Evolutionary conservation across 2,797 vertebrate genomes (phyloP), one percentile per base, ranked within the genome.

Genomic region (Channa striata): DNA sequence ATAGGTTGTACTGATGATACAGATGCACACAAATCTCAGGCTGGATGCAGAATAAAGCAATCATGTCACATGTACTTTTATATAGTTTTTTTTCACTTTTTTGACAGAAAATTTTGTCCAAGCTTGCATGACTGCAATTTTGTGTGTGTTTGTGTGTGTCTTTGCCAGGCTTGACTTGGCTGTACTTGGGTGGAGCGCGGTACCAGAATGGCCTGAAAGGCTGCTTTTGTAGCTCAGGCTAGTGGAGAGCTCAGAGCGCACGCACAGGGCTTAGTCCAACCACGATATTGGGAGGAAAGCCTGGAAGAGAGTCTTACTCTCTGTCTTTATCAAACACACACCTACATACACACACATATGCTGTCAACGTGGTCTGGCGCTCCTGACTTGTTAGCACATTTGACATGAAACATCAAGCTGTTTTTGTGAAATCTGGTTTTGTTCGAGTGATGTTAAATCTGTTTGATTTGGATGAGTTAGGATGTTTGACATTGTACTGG

Each of bases 221-320:
- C 76, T 75, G 81, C 87, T 92, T 90, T 92, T 92, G 87, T 92
- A 83, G 84, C 82, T 74, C 13, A 20, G 59, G 74, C 65, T 81
- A 85, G 87, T 71, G 79, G 36, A 62, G 77, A 75, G 87, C 83
- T 74, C 72, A 79, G 72, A 84, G 84, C 49, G 77, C 88, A 90
- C 82, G 86, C 87, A 91, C 72, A 82, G 83, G 84, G 85, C 83
- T 93, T 92, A 90, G 88, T 75, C 87, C 77, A 83, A 74, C 89
- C 82, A 83, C 76, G 62, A 85, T 76, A 84, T 79, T 80, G 81
- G 66, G 70, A 89, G 85, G 64, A 50, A 44, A 77, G 59, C 59
- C 77, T 85, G 82, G 80, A 88, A 73, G 52, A 83, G 64, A 76
- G 69, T 50, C 83, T 49, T 6, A 30, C 77, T 46, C 72, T 73